Conservation (phyloP, 2,797 vertebrate genomes). For the Gymnopithys bicolor region DNA sequence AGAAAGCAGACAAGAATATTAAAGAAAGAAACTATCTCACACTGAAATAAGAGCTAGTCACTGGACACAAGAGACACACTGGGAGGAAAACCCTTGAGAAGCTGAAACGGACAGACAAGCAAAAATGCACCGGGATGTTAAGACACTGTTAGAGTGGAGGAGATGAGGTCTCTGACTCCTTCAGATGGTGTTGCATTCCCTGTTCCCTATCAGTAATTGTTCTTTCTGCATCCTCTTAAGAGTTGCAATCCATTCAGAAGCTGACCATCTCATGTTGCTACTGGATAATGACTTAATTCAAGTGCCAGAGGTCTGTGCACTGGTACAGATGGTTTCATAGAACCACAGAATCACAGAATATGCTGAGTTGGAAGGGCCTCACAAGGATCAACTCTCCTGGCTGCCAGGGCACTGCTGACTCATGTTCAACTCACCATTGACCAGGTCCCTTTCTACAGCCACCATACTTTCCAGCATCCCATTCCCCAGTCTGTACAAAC, state of each 20-base stretch:
- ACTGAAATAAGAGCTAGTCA: not conserved
- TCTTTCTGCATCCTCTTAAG: not conserved
- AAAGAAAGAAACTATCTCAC: not conserved
- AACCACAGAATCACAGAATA: not conserved
- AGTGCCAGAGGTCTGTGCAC: not conserved
- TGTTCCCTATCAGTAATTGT: not conserved
- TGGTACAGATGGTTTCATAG: not conserved
- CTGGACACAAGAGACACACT: not conserved
- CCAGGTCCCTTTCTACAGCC: too few relatives aligned
- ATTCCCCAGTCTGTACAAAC: not conserved
- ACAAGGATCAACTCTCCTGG: not conserved
- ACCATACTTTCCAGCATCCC: not conserved
- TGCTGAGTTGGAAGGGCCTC: not conserved
- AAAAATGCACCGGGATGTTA: not conserved
- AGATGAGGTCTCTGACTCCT: not conserved
- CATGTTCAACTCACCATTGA: not conserved
- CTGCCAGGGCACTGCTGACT: not conserved
- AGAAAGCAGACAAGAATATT: not conserved
- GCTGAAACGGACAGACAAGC: not conserved
- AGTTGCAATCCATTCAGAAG: not conserved
- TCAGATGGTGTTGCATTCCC: not conserved
- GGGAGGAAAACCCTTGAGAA: not conserved
- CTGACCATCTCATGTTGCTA: not conserved
- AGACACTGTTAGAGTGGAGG: not conserved
- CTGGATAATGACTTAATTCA: not conserved